Base-by-base conservation (phyloP, 2,797 vertebrate genomes). In the Gouania willdenowi region DNA sequence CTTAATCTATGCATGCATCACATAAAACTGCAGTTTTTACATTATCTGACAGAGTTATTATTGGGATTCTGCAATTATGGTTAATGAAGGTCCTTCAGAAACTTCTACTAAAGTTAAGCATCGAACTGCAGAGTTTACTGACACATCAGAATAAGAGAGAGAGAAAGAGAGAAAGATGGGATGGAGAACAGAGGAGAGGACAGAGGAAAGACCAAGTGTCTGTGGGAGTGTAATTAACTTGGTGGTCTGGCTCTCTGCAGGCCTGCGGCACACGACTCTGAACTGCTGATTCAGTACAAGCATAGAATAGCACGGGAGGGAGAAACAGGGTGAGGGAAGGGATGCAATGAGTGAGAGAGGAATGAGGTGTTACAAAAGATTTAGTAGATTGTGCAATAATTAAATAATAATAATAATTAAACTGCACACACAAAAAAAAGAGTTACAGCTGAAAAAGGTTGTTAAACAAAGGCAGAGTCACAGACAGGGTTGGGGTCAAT, bases 211-310 rank as follows among this genome's bases (percentile, higher is more conserved):
- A 64, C 63, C 1, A 33, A 71, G 59, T 56, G 70, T 71, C 38
- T 73, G 77, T 61, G 61, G 75, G 68, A 77, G 69, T 53, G 65
- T 84, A 85, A 86, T 85, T 83, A 83, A 78, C 65, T 75, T 66
- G 47, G 41, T 57, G 59, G 64, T 75, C 54, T 77, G 69, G 56
- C 54, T 70, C 74, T 76, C 77, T 77, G 83, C 85, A 82, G 80
- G 74, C 74, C 75, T 85, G 82, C 73, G 60, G 82, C 77, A 83
- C 49, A 67, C 55, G 55, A 75, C 67, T 70, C 58, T 41, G 51
- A 85, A 86, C 68, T 79, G 86, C 84, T 86, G 86, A 87, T 79
- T 84, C 84, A 86, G 83, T 71, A 77, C 40, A 71, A 59, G 72
- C 74, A 75, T 63, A 78, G 44, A 61, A 55, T 38, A 40, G 57